Conservation (phyloP, 2,797 vertebrate species). For the Clamator glandarius region DNA sequence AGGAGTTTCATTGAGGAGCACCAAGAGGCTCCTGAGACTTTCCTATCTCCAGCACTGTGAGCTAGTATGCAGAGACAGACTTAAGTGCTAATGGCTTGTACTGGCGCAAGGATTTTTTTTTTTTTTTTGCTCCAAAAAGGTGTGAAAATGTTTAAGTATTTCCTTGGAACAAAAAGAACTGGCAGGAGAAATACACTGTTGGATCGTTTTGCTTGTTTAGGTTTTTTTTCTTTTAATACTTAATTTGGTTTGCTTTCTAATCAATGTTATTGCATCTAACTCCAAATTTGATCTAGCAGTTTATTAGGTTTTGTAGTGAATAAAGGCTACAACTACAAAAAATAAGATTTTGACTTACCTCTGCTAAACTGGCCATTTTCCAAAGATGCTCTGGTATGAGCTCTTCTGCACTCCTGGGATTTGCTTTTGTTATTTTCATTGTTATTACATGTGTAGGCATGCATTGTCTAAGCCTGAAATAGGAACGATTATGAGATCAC, state of each 20-base stretch:
- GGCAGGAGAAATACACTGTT: accelerated
- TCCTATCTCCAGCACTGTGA: accelerated
- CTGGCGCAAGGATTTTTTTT: neutral
- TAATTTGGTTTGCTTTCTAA: neutral
- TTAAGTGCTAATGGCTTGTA: neutral
- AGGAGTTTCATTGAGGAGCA: neutral
- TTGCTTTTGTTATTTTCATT: neutral
- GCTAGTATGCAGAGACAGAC: neutral
- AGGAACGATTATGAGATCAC: neutral
- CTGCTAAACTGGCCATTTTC: neutral
- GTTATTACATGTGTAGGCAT: neutral
- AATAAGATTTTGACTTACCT: neutral
- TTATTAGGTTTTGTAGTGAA: neutral
- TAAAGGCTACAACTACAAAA: neutral
- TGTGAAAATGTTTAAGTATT: neutral
- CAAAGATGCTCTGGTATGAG: neutral
- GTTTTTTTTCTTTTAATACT: neutral
- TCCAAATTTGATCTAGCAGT: neutral
- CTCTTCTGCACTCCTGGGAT: neutral
- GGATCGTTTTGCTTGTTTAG: no score
- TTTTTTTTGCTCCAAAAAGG: neutral
- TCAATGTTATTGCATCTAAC: neutral
- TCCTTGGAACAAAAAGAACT: neutral
- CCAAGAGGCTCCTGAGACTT: neutral
- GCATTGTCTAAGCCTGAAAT: neutral